Conservation (phyloP, 1,140 invertebrate species). For the Solen grandis region DNA sequence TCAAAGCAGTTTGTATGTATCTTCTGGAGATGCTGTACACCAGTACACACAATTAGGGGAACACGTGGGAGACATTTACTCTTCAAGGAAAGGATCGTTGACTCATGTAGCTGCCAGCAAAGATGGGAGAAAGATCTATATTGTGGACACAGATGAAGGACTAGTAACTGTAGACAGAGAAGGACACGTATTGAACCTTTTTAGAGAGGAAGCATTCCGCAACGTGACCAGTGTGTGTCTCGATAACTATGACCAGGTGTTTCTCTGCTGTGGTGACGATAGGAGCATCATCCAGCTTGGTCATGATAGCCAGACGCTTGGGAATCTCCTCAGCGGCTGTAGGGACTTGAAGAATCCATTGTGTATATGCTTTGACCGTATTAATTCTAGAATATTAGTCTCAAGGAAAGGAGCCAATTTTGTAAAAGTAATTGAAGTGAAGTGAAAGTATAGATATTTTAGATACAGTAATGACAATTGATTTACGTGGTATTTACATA, state of each 20-base stretch:
- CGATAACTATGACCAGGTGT: slow-evolving; percentile 16
- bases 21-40: slow-evolving; percentile 3
- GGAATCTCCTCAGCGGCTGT: not conserved
- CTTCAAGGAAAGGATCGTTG: not conserved
- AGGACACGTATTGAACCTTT: not conserved
- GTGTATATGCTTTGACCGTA: slow-evolving; percentile 23
- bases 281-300: slow-evolving; percentile 23
- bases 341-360: slow-evolving; percentile 14
- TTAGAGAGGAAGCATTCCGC: not conserved
- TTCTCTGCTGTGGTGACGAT: not conserved
- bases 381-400: slow-evolving; percentile 30
- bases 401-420: slow-evolving; percentile 38
- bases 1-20: not conserved
- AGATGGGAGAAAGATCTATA: not conserved
- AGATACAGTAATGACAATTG: too few relatives aligned
- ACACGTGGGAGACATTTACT: not conserved
- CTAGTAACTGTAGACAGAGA: slow-evolving; percentile 1
- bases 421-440: slow-evolving; percentile 42
- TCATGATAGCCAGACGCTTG: slow-evolving; percentile 27
- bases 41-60: slow-evolving; percentile 10
- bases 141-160: not conserved
- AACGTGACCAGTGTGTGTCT: not conserved
- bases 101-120: not conserved
- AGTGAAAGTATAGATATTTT: too few relatives aligned
- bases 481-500: too few relatives aligned